Percentiles rank a stretch among this genome's conserved stretches.
Evolutionary conservation across 2,113 vertebrate species (phyloP).

Genomic region (Lipotes vexillifer): DNA sequence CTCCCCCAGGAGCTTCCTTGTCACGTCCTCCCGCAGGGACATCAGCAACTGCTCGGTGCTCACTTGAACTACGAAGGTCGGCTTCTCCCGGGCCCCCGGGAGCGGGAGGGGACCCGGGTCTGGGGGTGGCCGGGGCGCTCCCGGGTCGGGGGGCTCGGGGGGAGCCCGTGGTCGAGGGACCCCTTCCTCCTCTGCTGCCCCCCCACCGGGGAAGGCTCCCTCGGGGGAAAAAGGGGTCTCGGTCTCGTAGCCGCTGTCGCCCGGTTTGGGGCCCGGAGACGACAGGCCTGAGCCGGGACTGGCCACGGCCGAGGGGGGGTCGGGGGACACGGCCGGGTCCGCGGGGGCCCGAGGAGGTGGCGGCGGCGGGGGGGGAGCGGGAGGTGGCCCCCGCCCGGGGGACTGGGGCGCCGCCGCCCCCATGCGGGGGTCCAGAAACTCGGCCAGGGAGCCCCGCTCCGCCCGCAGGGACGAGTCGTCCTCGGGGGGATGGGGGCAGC

Average conservation of each 20-base stretch:
- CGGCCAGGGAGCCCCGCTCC: constrained; percentile 77
- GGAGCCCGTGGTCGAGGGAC: constrained; percentile 79
- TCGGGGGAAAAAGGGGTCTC: constrained; percentile 81
- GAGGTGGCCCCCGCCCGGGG: constrained; percentile 73
- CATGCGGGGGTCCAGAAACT: constrained; percentile 85
- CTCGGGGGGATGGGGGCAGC: constrained; percentile 76
- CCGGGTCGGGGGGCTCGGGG: constrained; percentile 75
- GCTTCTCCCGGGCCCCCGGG: constrained; percentile 45
- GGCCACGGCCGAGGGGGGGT: constrained; percentile 75
- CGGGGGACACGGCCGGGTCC: constrained; percentile 72
- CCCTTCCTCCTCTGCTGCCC: constrained; percentile 81
- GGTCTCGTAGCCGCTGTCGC: constrained; percentile 81
- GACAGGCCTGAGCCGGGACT: constrained; percentile 78
- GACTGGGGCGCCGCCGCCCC: constrained; percentile 78
- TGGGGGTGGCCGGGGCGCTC: constrained; percentile 74
- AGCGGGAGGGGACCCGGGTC: constrained; percentile 62
- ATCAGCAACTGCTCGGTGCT: constrained; percentile 90
- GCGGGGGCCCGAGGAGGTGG: constrained; percentile 61
- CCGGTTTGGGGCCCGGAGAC: constrained; percentile 78
- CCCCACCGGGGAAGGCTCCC: constrained; percentile 79
- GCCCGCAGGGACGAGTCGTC: constrained; percentile 79
- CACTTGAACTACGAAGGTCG: constrained; percentile 91
- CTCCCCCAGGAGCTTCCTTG: constrained; percentile 86
- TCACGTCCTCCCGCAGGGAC: constrained; percentile 90
- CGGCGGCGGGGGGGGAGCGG: constrained; percentile 69